Percentiles rank a stretch among this genome's conserved stretches.
Evolutionary conservation across 2,888 invertebrate genomes (phyloP).

Genomic region (Pristionchus arcanus): DNA sequence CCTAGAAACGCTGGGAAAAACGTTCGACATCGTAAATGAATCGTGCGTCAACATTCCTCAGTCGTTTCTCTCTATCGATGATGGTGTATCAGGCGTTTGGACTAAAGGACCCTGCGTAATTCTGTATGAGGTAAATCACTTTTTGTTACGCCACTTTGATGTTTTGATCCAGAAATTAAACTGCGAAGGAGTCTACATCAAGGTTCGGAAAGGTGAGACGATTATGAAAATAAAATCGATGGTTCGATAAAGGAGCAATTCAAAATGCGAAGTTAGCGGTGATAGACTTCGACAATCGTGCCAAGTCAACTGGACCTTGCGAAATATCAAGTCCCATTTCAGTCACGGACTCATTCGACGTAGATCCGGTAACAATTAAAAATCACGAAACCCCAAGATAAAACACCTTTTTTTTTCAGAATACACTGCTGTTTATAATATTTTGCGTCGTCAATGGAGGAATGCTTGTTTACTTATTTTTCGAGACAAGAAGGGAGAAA

Average conservation of each 20-base stretch:
- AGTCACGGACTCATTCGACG: background rate
- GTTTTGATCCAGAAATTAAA: background rate
- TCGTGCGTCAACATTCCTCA: constrained; percentile 1
- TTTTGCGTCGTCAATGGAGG: background rate
- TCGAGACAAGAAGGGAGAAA: background rate
- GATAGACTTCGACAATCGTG: background rate
- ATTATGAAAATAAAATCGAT: too few relatives aligned
- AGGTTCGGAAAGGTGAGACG: background rate
- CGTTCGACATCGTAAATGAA: background rate
- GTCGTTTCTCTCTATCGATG: background rate
- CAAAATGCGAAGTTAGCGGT: background rate
- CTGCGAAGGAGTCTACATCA: background rate
- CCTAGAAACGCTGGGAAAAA: background rate
- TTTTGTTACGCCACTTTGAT: background rate
- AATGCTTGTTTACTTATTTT: background rate
- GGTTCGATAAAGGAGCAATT: background rate
- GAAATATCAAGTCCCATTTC: background rate
- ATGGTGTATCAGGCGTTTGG: background rate
- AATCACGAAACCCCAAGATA: too few relatives aligned
- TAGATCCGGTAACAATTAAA: background rate
- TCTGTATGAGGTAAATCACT: background rate
- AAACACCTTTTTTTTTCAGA: background rate
- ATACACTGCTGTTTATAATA: background rate
- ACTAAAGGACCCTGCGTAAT: background rate
- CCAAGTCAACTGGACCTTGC: background rate